Evolutionary conservation across 2,888 invertebrate genomes (phyloP).

Genomic region (Hypolimnas misippus): DNA sequence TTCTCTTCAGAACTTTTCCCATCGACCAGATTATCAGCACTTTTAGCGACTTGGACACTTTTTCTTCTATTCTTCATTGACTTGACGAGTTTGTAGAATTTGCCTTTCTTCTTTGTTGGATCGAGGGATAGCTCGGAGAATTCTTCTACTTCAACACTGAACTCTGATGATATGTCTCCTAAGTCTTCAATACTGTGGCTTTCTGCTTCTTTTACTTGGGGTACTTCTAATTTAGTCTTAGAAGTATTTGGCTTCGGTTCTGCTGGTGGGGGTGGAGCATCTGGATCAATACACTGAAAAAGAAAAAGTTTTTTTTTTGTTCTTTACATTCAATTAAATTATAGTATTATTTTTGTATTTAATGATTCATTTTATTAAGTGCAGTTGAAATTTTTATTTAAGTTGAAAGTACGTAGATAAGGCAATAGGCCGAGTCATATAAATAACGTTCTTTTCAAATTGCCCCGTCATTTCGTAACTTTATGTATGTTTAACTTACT

Average conservation of each 20-base stretch:
- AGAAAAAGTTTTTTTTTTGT: too few species aligned
- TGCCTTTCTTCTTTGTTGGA: constrained; percentile 71
- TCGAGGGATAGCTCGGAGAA: constrained; percentile 60
- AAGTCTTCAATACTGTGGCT: constrained; percentile 78
- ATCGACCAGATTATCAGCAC: constrained; percentile 71
- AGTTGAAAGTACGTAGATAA: too few species aligned
- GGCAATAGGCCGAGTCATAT: background rate
- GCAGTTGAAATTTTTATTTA: too few species aligned
- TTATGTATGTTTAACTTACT: background rate
- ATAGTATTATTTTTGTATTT: background rate
- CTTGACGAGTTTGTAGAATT: constrained; percentile 76
- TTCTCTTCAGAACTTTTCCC: constrained; percentile 59
- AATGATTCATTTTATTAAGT: too few species aligned
- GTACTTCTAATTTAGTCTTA: constrained; percentile 65
- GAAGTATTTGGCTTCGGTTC: constrained; percentile 72
- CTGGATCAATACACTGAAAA: constrained; percentile 75
- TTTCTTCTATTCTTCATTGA: constrained; percentile 79
- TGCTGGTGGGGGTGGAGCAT: constrained; percentile 64
- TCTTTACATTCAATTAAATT: background rate
- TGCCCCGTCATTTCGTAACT: background rate
- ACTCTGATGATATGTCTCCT: constrained; percentile 79
- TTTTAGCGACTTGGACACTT: constrained; percentile 79
- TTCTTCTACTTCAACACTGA: constrained; percentile 79
- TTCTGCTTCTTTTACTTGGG: constrained; percentile 61
- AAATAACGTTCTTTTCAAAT: background rate